Evolutionary conservation across 2,113 vertebrate genomes (phyloP).

Genomic region (Beaufortia kweichowensis): DNA sequence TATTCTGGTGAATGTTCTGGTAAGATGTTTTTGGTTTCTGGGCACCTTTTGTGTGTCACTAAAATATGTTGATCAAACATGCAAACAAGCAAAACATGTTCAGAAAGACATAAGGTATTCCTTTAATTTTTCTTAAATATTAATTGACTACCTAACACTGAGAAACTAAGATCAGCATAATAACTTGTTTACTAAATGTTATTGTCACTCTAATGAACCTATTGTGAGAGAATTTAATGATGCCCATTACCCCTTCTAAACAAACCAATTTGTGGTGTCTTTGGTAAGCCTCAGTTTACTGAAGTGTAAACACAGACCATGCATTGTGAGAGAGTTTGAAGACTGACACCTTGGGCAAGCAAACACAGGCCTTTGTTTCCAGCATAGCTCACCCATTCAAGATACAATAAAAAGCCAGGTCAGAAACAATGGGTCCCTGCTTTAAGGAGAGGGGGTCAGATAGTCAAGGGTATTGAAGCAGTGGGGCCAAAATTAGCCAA

Average conservation of each 20-base stretch:
- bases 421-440: constrained; percentile 35
- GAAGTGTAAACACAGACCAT: constrained; percentile 36
- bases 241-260: constrained; percentile 40
- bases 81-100: too few relatives aligned
- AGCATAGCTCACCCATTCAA: constrained; percentile 41
- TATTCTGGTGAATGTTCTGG: too few relatives aligned
- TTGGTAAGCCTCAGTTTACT: constrained; percentile 1
- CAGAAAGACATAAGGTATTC: too few relatives aligned
- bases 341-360: constrained; percentile 48
- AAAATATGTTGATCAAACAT: too few relatives aligned
- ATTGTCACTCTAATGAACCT: constrained; percentile 40
- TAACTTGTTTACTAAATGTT: constrained; percentile 37
- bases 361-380: constrained; percentile 52
- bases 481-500: constrained; percentile 9
- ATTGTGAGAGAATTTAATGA: constrained; percentile 35
- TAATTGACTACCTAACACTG: too few relatives aligned
- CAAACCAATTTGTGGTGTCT: constrained; percentile 34
- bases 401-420: constrained; percentile 28
- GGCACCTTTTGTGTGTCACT: too few relatives aligned
- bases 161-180: not conserved
- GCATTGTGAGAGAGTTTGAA: constrained; percentile 38
- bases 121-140: too few relatives aligned
- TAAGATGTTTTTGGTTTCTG: too few relatives aligned
- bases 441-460: constrained; percentile 33
- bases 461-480: constrained; percentile 3